Evolutionary conservation across 2,888 invertebrate species (phyloP).

Genomic region (Plutella xylostella): DNA sequence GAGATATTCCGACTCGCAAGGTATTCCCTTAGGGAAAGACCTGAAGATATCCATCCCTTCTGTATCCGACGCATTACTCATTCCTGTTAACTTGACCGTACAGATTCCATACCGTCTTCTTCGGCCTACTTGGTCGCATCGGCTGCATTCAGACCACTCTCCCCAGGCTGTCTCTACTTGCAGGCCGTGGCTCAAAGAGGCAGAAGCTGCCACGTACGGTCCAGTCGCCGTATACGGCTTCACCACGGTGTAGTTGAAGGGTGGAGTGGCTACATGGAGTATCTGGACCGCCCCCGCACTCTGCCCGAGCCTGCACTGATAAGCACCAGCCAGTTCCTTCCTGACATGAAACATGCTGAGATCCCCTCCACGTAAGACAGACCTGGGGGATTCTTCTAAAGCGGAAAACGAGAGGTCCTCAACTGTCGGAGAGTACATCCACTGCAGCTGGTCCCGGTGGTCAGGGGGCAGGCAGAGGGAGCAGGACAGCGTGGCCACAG

Average conservation of each 20-base stretch:
- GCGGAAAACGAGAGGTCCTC: background rate
- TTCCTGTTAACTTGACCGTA: no score
- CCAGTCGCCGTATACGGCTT: constrained; percentile 27
- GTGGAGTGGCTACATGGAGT: no score
- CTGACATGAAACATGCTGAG: background rate
- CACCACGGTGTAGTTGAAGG: constrained; percentile 21
- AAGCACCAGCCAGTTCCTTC: no score
- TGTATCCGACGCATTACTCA: no score
- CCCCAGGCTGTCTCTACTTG: constrained; percentile 69
- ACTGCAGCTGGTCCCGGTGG: constrained; percentile 39
- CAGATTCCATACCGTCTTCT: constrained; percentile 72
- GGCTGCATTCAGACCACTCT: constrained; percentile 74
- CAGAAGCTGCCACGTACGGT: constrained; percentile 18
- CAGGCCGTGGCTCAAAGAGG: constrained; percentile 23
- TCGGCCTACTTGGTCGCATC: constrained; percentile 70
- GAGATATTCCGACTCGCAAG: constrained; percentile 33
- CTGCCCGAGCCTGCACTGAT: no score
- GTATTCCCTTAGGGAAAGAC: constrained; percentile 34
- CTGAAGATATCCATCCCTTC: no score
- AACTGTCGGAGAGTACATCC: constrained; percentile 32
- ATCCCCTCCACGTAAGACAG: background rate
- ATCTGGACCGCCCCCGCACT: no score
- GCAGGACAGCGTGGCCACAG: constrained; percentile 40
- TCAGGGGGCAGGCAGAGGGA: constrained; percentile 63
- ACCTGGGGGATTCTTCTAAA: no score